Conservation (phyloP, 2,797 vertebrate genomes). For the Channa striata region DNA sequence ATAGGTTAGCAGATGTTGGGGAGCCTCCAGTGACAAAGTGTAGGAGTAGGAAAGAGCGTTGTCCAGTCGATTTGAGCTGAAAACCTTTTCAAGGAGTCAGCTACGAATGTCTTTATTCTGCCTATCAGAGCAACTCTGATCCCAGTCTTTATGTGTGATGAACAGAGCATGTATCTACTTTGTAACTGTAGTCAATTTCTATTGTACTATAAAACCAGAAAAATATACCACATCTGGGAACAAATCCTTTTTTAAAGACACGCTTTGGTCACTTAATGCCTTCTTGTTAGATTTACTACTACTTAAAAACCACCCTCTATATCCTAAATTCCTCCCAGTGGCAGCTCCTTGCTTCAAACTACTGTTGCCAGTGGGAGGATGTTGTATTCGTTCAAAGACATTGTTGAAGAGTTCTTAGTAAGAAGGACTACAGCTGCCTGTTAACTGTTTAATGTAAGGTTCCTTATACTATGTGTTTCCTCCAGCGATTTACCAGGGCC, state of each 20-base stretch:
- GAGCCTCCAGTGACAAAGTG: conserved; percentile 38
- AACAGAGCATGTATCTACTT: conserved; percentile 2
- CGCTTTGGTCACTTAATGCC: conserved; percentile 7
- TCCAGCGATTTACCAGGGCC: conserved; percentile 25
- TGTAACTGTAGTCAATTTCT: background rate
- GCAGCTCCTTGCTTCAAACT: conserved; percentile 26
- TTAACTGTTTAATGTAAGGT: conserved; percentile 4
- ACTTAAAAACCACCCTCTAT: conserved; percentile 16
- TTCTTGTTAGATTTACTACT: background rate
- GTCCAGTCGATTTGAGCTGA: conserved; percentile 41
- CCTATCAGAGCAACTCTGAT: conserved; percentile 25
- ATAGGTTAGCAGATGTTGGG: conserved; percentile 64
- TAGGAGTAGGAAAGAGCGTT: conserved; percentile 36
- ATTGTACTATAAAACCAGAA: conserved; percentile 5
- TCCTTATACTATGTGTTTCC: conserved; percentile 40
- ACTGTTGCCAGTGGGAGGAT: conserved; percentile 17
- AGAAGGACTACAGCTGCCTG: conserved; percentile 19
- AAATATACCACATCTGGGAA: background rate
- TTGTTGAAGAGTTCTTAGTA: conserved; percentile 24
- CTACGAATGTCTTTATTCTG: conserved; percentile 26
- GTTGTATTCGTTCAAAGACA: conserved; percentile 55
- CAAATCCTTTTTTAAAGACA: too few species aligned
- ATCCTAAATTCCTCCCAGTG: conserved; percentile 33
- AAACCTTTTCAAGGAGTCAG: conserved; percentile 12
- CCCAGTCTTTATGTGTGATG: conserved; percentile 7